Conservation (phyloP, 2,888 invertebrate species). For the Lycaena phlaeas region DNA sequence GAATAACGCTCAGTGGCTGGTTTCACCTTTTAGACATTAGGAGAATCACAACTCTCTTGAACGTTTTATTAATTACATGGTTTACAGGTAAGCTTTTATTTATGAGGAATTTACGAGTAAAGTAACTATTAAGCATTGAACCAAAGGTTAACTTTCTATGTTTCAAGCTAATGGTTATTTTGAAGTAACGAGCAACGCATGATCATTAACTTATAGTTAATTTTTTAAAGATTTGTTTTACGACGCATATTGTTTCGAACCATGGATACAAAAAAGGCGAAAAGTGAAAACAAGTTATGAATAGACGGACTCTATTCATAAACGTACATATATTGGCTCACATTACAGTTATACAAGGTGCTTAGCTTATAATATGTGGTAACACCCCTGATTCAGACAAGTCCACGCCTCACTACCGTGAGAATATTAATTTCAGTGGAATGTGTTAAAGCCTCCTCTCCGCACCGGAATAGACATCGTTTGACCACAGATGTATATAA, state of each 20-base stretch:
- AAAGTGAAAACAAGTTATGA: neutral
- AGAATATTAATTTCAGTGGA: neutral
- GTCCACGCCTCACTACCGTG: slow-evolving; percentile 1
- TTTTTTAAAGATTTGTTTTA: neutral
- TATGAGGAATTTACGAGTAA: slow-evolving; percentile 9
- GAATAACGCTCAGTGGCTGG: no score
- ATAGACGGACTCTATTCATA: no score
- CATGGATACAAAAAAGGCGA: neutral
- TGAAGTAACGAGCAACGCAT: slow-evolving; percentile 8
- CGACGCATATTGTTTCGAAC: neutral
- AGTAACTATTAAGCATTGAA: slow-evolving; percentile 17
- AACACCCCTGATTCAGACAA: no score
- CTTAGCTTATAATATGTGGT: no score
- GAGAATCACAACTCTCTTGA: no score
- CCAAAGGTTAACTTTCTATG: slow-evolving; percentile 31
- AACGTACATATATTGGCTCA: no score
- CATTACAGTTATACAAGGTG: no score
- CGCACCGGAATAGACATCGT: no score
- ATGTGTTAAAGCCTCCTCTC: neutral
- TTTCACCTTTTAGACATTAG: no score
- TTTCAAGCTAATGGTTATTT: slow-evolving; percentile 20
- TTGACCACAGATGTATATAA: no score
- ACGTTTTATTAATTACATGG: neutral
- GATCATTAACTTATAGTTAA: slow-evolving; percentile 2
- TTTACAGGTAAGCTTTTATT: slow-evolving; percentile 6